Evolutionary conservation across 2,113 vertebrate species (phyloP).

Genomic region (Lophochroa leadbeateri): DNA sequence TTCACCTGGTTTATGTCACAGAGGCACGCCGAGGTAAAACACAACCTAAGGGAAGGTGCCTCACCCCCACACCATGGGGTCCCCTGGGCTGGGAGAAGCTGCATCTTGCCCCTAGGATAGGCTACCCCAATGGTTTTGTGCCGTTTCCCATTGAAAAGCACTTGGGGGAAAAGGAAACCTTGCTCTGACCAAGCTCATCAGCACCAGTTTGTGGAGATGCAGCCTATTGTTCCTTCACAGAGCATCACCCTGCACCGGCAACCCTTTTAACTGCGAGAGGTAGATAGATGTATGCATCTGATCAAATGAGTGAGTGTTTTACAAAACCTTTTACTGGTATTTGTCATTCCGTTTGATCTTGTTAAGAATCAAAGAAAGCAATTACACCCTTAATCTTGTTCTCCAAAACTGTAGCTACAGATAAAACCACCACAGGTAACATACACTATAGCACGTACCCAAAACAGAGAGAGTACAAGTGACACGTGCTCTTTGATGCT

Average conservation of each 20-base stretch:
- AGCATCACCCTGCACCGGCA: neutral
- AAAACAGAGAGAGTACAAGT: neutral
- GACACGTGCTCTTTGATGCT: neutral
- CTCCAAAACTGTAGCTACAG: conserved; percentile 14
- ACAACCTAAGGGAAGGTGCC: fast-evolving
- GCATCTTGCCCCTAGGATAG: neutral
- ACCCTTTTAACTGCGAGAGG: fast-evolving
- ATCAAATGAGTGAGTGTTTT: neutral
- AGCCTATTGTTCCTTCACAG: fast-evolving
- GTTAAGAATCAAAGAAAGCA: conserved; percentile 30
- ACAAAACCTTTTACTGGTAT: neutral
- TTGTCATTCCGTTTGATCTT: conserved; percentile 23
- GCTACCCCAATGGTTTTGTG: fast-evolving
- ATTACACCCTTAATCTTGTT: conserved; percentile 56
- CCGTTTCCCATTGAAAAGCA: fast-evolving
- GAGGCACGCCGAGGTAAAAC: fast-evolving
- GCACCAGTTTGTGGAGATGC: neutral
- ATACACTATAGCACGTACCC: fast-evolving
- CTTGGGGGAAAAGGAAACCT: fast-evolving
- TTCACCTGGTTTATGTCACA: neutral
- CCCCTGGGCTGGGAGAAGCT: neutral
- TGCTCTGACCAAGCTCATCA: fast-evolving
- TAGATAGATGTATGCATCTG: fast-evolving
- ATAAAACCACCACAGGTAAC: neutral
- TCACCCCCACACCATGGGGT: neutral